These are phyloP conservation scores for Mugil cephalus DNA, from an alignment of 2,113 vertebrate genomes.

Conservation along the genomic window DNA sequence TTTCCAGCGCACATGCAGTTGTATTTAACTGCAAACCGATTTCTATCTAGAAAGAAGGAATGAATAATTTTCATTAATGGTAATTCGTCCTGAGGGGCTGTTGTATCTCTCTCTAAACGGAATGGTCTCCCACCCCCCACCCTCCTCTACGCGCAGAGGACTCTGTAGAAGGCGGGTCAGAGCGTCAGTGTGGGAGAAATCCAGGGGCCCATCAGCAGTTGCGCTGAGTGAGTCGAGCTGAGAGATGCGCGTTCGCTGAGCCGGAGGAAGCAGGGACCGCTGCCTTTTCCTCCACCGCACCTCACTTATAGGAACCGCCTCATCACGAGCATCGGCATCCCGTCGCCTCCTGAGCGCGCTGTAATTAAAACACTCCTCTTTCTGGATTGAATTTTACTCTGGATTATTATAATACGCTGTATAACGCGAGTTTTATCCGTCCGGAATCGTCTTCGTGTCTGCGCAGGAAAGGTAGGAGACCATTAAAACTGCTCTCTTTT, in stretches of 20 bases:
- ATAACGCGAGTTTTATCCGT: constrained; percentile 27
- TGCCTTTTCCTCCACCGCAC: constrained; percentile 57
- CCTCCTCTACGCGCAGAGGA: constrained; percentile 15
- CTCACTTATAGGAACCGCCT: constrained; percentile 65
- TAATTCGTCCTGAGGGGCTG: constrained; percentile 46
- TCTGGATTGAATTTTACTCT: constrained; percentile 51
- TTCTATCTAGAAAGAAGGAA: constrained; percentile 4
- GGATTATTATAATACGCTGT: constrained; percentile 57
- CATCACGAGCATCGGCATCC: constrained; percentile 61
- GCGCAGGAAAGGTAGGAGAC: constrained; percentile 61
- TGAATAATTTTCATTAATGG: constrained; percentile 28
- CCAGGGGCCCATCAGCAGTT: constrained; percentile 75
- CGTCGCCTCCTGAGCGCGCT: constrained; percentile 5
- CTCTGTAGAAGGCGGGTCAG: constrained; percentile 76
- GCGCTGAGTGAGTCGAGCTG: constrained; percentile 75
- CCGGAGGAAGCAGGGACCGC: constrained; percentile 53
- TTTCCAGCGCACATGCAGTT: background rate
- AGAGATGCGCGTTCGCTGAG: constrained; percentile 73
- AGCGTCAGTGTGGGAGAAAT: constrained; percentile 68
- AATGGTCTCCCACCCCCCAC: background rate
- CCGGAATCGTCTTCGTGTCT: constrained; percentile 38
- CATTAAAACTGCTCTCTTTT: constrained; percentile 29
- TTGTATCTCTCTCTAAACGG: constrained; percentile 40
- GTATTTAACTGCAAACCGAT: background rate
- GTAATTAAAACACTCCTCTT: background rate